Base-by-base conservation (phyloP, 1,140 invertebrate species). In the Rhyzopertha dominica region DNA sequence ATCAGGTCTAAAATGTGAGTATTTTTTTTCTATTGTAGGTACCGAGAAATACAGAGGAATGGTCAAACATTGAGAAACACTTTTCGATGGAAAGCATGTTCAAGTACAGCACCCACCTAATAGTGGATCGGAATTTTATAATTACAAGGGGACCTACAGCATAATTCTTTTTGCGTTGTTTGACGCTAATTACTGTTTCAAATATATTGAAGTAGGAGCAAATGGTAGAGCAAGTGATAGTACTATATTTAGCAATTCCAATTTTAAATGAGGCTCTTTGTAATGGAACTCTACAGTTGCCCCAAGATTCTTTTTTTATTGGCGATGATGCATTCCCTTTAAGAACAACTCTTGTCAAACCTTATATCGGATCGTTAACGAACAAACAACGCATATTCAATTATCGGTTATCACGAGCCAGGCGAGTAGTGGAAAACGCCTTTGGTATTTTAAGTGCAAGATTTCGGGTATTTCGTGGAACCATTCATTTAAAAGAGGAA, bases 271-370 rank as follows among this genome's bases (percentile, higher is more conserved):
- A n/a, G n/a, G n/a, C n/a, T n/a, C n/a, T n/a, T n/a, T n/a, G n/a
- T n/a, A n/a, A n/a, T n/a, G n/a, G n/a, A n/a, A n/a, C n/a, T n/a
- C n/a, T n/a, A n/a, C n/a, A n/a, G n/a, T n/a, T n/a, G n/a, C n/a
- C n/a, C n/a, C n/a, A n/a, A n/a, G n/a, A n/a, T n/a, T n/a, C n/a
- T n/a, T n/a, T n/a, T n/a, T n/a, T 58, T 74, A n/a, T n/a, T 23
- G 73, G 65, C 16, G 71, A 75, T 59, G 70, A 73, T 43, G 69
- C 69, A 34, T 76, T 74, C 59, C 61, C 61, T 17, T 42, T 75
- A 41, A 56, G 39, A 25, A 43, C 52, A 7, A 62, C 67, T 44
- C 25, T 74, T 49, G 62, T 74, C 61, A 65, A 63, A 28, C 72
- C 70, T 50, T 75, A 66, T 47, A 50, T 62, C 18, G 51, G 36